Evolutionary conservation across 2,797 vertebrate species (phyloP).

Genomic region (Lepilemur ruficaudatus): DNA sequence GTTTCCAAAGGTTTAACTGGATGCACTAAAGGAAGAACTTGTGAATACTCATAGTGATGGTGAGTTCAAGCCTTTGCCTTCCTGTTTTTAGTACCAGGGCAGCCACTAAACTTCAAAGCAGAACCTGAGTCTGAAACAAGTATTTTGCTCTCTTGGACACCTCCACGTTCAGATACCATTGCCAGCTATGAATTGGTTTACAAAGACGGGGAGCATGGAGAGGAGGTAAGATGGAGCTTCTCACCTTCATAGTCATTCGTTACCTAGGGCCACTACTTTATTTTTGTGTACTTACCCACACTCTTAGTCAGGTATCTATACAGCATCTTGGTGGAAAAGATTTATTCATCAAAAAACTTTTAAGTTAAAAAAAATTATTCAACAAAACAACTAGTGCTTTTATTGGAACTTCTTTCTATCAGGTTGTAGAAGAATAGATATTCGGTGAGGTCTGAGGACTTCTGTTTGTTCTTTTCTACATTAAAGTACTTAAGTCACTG

Average conservation of each 20-base stretch:
- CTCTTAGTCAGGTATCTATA: not conserved
- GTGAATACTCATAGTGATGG: not conserved
- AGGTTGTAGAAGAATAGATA: not conserved
- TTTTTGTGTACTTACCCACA: not conserved
- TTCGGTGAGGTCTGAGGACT: not conserved
- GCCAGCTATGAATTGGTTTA: conserved; percentile 97
- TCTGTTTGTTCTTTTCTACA: not conserved
- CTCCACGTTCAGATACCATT: conserved; percentile 96
- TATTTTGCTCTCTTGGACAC: conserved; percentile 96
- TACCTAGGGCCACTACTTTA: fast-evolving
- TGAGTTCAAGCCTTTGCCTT: conserved; percentile 26
- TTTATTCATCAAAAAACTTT: not conserved
- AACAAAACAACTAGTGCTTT: not conserved
- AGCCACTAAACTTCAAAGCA: conserved; percentile 96
- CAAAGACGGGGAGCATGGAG: conserved; percentile 95
- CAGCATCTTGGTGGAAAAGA: not conserved
- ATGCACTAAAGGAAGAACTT: not conserved
- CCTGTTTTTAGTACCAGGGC: conserved; percentile 92
- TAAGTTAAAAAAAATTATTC: not conserved
- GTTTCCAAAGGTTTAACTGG: not conserved
- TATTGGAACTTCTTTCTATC: not conserved
- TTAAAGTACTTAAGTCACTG: not conserved
- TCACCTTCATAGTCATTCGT: not conserved
- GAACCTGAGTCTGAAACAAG: conserved; percentile 99
- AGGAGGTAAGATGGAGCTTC: conserved; percentile 88